phyloP scores from a whole-genome alignment of 2,113 vertebrate species.

The Cacatua alba region DNA sequence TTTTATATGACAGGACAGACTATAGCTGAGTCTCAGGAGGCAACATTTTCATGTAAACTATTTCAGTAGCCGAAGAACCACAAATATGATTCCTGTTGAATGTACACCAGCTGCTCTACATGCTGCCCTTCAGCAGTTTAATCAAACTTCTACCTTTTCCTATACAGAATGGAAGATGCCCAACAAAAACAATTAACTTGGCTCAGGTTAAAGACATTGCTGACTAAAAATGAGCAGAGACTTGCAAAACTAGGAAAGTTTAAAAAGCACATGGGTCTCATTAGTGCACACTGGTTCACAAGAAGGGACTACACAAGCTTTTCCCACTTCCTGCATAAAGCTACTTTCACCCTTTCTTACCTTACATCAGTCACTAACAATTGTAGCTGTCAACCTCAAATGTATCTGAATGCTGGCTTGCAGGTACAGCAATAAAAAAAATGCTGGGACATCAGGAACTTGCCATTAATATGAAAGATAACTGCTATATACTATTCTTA shows the following conservation, averaged over 20 bases:
- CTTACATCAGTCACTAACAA: background rate
- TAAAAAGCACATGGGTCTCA: background rate
- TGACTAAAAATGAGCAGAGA: background rate
- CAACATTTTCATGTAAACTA: background rate
- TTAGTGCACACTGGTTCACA: background rate
- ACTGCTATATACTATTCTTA: background rate
- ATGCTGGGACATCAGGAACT: background rate
- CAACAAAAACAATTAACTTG: background rate
- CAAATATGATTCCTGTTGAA: background rate
- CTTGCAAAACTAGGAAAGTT: background rate
- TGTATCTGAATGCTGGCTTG: background rate
- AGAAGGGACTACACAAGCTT: background rate
- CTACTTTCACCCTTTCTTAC: background rate
- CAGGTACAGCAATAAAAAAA: background rate
- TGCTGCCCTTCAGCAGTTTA: background rate
- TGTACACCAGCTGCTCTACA: background rate
- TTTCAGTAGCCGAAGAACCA: background rate
- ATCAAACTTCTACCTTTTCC: background rate
- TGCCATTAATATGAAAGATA: background rate
- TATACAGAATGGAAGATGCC: background rate
- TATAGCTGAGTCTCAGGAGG: background rate
- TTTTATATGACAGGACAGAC: background rate
- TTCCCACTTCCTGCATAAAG: background rate
- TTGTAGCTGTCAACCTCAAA: background rate
- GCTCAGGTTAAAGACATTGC: background rate